Percentiles rank a stretch among this genome's conserved stretches.
phyloP scores from a whole-genome alignment of 2,113 vertebrate species.

The Centrocercus urophasianus region DNA sequence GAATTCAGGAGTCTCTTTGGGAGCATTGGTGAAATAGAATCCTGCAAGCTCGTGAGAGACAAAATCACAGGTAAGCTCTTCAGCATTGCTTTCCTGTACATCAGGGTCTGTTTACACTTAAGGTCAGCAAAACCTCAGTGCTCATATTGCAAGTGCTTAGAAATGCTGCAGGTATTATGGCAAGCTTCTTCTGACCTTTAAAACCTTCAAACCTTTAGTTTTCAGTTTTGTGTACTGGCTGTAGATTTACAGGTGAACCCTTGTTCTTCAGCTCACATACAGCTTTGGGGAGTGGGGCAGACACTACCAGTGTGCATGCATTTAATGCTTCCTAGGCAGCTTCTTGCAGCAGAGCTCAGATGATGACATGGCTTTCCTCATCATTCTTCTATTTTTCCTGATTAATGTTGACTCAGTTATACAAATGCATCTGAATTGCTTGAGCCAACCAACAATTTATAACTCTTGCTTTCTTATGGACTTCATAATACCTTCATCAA shows the following conservation, averaged over 20 bases:
- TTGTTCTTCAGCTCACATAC: rapidly evolving
- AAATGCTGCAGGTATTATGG: rapidly evolving
- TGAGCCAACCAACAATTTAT: rapidly evolving
- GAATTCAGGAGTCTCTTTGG: slow-evolving; percentile 99
- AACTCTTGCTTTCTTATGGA: background rate
- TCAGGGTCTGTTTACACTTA: background rate
- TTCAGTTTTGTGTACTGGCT: background rate
- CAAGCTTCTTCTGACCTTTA: background rate
- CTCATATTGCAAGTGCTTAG: background rate
- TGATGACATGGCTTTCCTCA: background rate
- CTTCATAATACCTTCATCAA: background rate
- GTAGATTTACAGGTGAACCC: background rate
- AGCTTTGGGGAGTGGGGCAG: background rate
- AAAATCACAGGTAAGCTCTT: slow-evolving; percentile 95
- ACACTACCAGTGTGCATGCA: rapidly evolving
- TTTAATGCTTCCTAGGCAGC: background rate
- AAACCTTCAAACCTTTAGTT: background rate
- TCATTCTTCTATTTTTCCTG: background rate
- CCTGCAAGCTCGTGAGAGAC: slow-evolving; percentile 99
- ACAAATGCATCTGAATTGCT: background rate
- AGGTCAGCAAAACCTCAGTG: background rate
- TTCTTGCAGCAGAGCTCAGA: background rate
- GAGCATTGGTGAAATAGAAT: slow-evolving; percentile 99
- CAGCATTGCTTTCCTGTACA: rapidly evolving
- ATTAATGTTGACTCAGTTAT: background rate